These are phyloP conservation scores for Pipra filicauda DNA, from an alignment of 2,113 vertebrate genomes.

Conservation along the genomic window DNA sequence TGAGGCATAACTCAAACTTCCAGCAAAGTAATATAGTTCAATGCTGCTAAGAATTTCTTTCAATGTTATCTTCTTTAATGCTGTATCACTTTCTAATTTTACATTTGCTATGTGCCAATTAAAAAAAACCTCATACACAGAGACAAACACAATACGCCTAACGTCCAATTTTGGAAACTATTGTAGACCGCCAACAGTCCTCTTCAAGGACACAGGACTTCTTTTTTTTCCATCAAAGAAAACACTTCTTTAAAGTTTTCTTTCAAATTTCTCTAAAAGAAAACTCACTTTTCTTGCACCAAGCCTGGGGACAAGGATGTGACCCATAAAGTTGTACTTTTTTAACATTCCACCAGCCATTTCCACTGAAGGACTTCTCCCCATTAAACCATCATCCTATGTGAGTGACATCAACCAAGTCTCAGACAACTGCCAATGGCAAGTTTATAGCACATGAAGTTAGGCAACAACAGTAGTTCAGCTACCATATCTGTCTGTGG, in stretches of 20 bases:
- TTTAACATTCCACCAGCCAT: not conserved
- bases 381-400: not conserved
- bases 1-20: not conserved
- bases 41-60: not conserved
- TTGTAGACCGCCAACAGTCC: not conserved
- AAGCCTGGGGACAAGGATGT: not conserved
- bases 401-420: not conserved
- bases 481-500: not conserved
- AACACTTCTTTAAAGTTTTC: not conserved
- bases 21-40: not conserved
- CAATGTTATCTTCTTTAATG: not conserved
- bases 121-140: not conserved
- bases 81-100: not conserved
- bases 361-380: not conserved
- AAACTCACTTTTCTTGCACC: not conserved
- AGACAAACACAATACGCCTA: fast-evolving
- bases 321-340: not conserved
- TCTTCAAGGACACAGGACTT: constrained; percentile 17
- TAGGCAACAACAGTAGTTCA: not conserved
- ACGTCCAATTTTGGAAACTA: not conserved
- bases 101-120: not conserved
- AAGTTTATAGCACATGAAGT: not conserved
- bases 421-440: not conserved
- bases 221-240: constrained; percentile 30
- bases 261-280: not conserved